Percentiles rank a stretch among this genome's conserved stretches.
These are phyloP conservation scores for Gymnarchus niloticus DNA, from an alignment of 2,113 vertebrate species.

Conservation along the genomic window DNA sequence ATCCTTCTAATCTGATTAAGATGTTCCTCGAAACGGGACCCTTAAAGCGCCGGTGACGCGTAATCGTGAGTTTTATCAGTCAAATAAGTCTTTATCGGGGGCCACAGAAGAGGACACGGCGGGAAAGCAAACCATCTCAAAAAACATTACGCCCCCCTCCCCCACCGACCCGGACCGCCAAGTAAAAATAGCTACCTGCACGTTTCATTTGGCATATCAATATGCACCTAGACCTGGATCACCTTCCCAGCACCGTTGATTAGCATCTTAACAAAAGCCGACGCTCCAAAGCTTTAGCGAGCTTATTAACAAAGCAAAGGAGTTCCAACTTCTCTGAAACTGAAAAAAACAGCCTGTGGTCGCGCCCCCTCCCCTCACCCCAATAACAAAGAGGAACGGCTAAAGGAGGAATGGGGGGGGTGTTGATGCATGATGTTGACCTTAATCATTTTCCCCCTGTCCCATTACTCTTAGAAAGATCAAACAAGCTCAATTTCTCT, in stretches of 20 bases:
- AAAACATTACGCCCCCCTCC: background rate
- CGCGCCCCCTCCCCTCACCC: conserved; percentile 45
- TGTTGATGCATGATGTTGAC: conserved; percentile 51
- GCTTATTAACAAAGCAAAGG: conserved; percentile 23
- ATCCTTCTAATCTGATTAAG: conserved; percentile 41
- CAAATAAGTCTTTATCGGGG: conserved; percentile 15
- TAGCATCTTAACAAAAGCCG: background rate
- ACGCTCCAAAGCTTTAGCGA: background rate
- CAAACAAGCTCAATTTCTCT: background rate
- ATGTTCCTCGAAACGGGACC: conserved; percentile 32
- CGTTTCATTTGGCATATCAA: background rate
- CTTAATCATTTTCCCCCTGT: conserved; percentile 32
- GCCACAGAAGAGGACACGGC: background rate
- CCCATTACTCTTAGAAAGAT: conserved; percentile 12
- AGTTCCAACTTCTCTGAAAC: conserved; percentile 45
- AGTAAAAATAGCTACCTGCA: conserved; percentile 16
- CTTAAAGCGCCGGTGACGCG: conserved; percentile 27
- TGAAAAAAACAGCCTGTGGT: conserved; percentile 40
- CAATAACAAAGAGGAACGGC: conserved; percentile 58
- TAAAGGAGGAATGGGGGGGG: conserved; percentile 51
- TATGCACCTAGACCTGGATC: background rate
- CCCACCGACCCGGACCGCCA: background rate
- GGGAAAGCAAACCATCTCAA: background rate
- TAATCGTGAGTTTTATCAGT: conserved; percentile 25
- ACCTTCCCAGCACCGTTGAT: background rate